Evolutionary conservation across 2,888 invertebrate genomes (phyloP).

Genomic region (Cataglyphis livida): DNA sequence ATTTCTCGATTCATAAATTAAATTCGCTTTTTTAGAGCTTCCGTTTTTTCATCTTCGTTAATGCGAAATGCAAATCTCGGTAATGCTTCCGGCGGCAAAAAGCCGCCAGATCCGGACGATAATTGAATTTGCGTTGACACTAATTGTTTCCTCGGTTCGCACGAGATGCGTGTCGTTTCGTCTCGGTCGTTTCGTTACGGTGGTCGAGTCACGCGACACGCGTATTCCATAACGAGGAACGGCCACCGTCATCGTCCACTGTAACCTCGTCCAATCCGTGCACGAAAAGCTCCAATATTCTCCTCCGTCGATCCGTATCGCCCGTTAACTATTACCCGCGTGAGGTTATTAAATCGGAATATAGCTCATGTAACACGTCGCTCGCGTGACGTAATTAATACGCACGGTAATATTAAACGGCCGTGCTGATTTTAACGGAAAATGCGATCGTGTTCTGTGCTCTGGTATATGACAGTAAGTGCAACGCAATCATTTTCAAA

Average conservation of each 20-base stretch:
- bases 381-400: slow-evolving; percentile 36
- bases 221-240: slow-evolving; percentile 42
- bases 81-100: slow-evolving; percentile 37
- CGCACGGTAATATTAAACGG: slow-evolving; percentile 35
- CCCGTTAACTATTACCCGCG: slow-evolving; percentile 40
- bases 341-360: slow-evolving; percentile 52
- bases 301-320: slow-evolving; percentile 45
- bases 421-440: slow-evolving; percentile 35
- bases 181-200: slow-evolving; percentile 62
- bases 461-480: background rate
- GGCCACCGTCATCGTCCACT: slow-evolving; percentile 10
- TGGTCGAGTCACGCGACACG: slow-evolving; percentile 65
- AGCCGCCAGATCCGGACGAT: slow-evolving; percentile 45
- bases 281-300: slow-evolving; percentile 37
- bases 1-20: slow-evolving; percentile 5
- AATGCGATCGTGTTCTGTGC: background rate
- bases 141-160: slow-evolving; percentile 57
- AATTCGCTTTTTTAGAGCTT: slow-evolving; percentile 10
- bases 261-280: background rate
- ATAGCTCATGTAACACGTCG: slow-evolving; percentile 34
- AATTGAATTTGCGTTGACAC: slow-evolving; percentile 56
- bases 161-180: slow-evolving; percentile 59
- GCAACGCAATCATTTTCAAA: slow-evolving; percentile 37
- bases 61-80: slow-evolving; percentile 37
- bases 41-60: slow-evolving; percentile 14